Evolutionary conservation across 2,113 vertebrate genomes (phyloP), one percentile per base, ranked within the genome.

Genomic region (Nycticebus coucang): DNA sequence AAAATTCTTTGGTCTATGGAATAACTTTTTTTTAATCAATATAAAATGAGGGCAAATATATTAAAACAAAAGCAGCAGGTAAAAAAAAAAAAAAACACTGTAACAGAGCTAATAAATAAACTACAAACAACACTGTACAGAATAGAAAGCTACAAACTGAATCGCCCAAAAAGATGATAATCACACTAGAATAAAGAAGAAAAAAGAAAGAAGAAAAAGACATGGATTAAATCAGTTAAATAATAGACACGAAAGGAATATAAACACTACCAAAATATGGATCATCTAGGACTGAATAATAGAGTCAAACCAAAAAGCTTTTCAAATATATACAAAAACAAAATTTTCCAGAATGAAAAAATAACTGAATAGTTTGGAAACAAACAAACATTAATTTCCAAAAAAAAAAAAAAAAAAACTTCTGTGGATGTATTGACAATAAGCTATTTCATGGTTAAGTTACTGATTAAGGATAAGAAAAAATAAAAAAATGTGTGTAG

Each of bases 21-120:
- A 89, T 37, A 75, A 83, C 11, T 90, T 30, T 81, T 69, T 78
- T 41, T 50, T 83, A 60, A 89, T 33, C 57, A 89, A 64, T 57
- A 45, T 50, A 62, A 80, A 0, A 91, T 53, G 30, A 94, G 30
- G 53, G 72, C 68, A 94, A 97, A 95, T 11, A 78, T 21, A 78
- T n/a, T 59, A 68, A 91, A 94, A 91, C 37, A 88, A 62, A 3
- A 75, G 18, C 88, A 33, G 7, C 33, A 92, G 71, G n/a, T 37
- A 90, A 92, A 91, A 3, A 84, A 95, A 86, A 86, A 89, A 89
- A 93, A 45, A 59, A 87, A 37, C 28, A 84, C 3, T 37, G 91
- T 74, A 59, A 35, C 3, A 91, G 57, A 93, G 87, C 1, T 82
- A 85, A 91, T 53, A 86, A 87, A 87, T 79, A 69, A 93, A 68